Base-by-base conservation (phyloP, 2,113 vertebrate species). In the Urocitellus parryii region DNA sequence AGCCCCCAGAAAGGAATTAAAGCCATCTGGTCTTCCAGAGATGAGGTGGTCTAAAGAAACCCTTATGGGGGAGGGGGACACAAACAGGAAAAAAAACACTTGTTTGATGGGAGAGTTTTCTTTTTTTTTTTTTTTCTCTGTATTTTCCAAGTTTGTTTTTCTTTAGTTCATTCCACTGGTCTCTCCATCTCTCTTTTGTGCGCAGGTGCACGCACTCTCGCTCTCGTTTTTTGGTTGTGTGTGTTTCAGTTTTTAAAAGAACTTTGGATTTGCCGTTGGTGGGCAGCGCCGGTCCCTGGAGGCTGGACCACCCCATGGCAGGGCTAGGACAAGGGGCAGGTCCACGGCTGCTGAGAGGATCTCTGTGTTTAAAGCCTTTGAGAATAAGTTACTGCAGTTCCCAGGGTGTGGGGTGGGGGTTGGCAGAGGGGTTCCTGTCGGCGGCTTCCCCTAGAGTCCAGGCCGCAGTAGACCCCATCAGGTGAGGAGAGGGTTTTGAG, bases 331-430 rank as follows among this genome's bases (percentile, higher is more conserved):
- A 78, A 95, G 90, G 97, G 95, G 93, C 91, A 10, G 96, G 90
- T 96, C 97, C 95, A 96, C 34, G 53, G 97, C 97, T 97, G 97
- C 97, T 97, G 96, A 96, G 97, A 98, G 97, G 97, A 96, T 97
- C 97, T 97, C 92, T 97, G 94, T 98, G 97, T 97, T 98, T 98
- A 98, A 98, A 98, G 98, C 98, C 97, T 98, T 98, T 97, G 97
- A 97, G 96, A 97, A 96, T 94, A 97, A 97, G 90, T 95, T 96
- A 97, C 98, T 97, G 97, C 94, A 96, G 96, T 97, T 96, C 79
- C 96, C 94, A 92, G 97, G 96, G 81, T 95, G 90, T 58, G 65
- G 96, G 97, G 67, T 78, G 20, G 92, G 95, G 97, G 27, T 29
- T 92, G 94, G 96, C 91, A 95, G 73, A 92, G 79, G 96, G 95